phyloP scores from a whole-genome alignment of 2,113 vertebrate genomes.

The Actenoides lindsayi region DNA sequence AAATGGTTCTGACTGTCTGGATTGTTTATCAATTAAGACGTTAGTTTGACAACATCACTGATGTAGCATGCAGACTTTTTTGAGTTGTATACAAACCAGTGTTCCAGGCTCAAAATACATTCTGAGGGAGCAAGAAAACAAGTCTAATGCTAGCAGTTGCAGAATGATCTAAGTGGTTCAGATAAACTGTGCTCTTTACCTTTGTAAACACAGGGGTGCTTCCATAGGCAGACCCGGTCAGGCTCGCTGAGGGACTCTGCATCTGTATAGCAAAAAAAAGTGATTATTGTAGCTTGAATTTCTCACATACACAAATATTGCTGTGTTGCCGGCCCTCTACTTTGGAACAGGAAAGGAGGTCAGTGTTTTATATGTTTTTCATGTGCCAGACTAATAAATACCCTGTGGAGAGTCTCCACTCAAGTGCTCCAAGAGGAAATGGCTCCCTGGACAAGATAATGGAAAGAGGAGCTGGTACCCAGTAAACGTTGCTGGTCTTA shows the following conservation, averaged over 20 bases:
- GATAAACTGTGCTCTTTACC: slow-evolving; percentile 34
- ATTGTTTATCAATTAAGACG: neutral
- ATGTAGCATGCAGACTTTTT: neutral
- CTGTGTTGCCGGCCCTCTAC: neutral
- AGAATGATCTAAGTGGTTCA: neutral
- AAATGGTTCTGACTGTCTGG: neutral
- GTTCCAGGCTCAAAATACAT: neutral
- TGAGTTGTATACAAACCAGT: neutral
- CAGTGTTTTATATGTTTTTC: neutral
- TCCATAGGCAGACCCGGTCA: slow-evolving; percentile 42
- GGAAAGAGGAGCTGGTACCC: neutral
- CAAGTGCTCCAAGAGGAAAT: neutral
- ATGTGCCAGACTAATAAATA: neutral
- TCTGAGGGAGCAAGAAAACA: neutral
- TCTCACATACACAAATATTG: neutral
- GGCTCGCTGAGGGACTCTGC: slow-evolving; percentile 57
- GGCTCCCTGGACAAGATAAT: neutral
- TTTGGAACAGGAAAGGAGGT: neutral
- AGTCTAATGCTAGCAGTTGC: neutral
- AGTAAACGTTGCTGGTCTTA: neutral
- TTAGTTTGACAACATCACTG: neutral
- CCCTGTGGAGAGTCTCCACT: neutral
- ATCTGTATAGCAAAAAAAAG: slow-evolving; percentile 61
- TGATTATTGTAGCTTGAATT: neutral
- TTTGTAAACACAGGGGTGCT: slow-evolving; percentile 71